Percentiles rank a stretch among this genome's conserved stretches.
These are phyloP conservation scores for Corythornis madagascariensis DNA, from an alignment of 2,113 vertebrate species.

Conservation along the genomic window DNA sequence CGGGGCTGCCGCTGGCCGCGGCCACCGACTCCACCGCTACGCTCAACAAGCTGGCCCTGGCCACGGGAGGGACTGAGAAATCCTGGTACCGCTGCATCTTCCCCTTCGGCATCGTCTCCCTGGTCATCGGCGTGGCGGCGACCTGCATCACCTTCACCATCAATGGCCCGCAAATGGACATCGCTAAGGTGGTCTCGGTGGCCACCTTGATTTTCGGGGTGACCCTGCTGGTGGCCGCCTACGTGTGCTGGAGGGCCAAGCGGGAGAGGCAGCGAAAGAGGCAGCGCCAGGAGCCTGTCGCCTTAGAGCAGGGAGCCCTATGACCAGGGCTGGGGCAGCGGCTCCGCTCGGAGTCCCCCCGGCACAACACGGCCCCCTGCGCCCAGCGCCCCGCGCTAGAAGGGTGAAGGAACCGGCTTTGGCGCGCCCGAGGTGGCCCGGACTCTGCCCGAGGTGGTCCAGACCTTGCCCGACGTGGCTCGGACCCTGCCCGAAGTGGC, in stretches of 20 bases:
- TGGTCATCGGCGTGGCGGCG: conserved; percentile 87
- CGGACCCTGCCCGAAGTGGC: background rate
- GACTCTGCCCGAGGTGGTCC: background rate
- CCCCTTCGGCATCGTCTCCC: conserved; percentile 88
- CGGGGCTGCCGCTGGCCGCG: conserved; percentile 62
- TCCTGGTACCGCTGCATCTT: conserved; percentile 94
- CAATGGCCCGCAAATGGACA: conserved; percentile 84
- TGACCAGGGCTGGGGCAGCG: conserved; percentile 63
- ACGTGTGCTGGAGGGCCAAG: conserved; percentile 85
- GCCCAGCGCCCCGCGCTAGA: background rate
- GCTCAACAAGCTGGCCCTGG: conserved; percentile 85
- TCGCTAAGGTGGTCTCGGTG: conserved; percentile 87
- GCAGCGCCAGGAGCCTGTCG: conserved; percentile 76
- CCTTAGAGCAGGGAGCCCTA: conserved; percentile 84
- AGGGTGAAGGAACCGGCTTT: background rate
- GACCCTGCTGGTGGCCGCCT: conserved; percentile 81
- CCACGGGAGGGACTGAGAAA: conserved; percentile 88
- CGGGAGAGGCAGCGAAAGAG: conserved; percentile 80
- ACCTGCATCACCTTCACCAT: conserved; percentile 90
- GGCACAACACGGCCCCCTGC: background rate
- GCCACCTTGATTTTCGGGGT: conserved; percentile 81
- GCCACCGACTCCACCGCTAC: conserved; percentile 82
- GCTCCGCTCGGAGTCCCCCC: background rate
- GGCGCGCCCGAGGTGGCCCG: background rate
- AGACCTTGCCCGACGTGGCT: background rate